Conservation (phyloP, 2,113 vertebrate species). For the Callaeas wilsoni region DNA sequence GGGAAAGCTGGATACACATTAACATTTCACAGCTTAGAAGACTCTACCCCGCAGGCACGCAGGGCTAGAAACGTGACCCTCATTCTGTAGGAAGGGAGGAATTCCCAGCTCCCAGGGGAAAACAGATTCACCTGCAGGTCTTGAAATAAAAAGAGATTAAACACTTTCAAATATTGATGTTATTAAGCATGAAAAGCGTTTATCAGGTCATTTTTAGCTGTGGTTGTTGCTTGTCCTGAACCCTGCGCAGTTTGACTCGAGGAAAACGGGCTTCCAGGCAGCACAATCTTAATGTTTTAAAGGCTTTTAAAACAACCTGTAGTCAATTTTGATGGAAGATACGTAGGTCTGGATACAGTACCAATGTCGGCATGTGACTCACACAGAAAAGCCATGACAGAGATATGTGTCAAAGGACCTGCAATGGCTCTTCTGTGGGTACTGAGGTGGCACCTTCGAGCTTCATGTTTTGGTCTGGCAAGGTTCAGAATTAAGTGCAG, state of each 20-base stretch:
- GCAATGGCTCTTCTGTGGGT: background rate
- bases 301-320: background rate
- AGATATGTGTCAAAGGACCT: background rate
- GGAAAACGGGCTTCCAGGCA: background rate
- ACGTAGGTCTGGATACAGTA: background rate
- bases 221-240: background rate
- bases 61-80: conserved; percentile 17
- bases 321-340: background rate
- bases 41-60: background rate
- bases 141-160: conserved; percentile 18
- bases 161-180: background rate
- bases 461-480: background rate
- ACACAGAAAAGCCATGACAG: background rate
- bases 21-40: conserved; percentile 46
- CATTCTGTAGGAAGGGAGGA: conserved; percentile 29
- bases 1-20: conserved; percentile 32
- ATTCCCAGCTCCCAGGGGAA: conserved; percentile 14
- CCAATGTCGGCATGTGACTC: accelerated
- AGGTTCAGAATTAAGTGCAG: background rate
- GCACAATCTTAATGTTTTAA: background rate
- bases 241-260: background rate
- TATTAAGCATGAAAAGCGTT: background rate
- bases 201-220: background rate
- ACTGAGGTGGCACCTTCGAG: background rate
- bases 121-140: conserved; percentile 5